Evolutionary conservation across 2,888 invertebrate genomes (phyloP).

Genomic region (Brassicogethes aeneus): DNA sequence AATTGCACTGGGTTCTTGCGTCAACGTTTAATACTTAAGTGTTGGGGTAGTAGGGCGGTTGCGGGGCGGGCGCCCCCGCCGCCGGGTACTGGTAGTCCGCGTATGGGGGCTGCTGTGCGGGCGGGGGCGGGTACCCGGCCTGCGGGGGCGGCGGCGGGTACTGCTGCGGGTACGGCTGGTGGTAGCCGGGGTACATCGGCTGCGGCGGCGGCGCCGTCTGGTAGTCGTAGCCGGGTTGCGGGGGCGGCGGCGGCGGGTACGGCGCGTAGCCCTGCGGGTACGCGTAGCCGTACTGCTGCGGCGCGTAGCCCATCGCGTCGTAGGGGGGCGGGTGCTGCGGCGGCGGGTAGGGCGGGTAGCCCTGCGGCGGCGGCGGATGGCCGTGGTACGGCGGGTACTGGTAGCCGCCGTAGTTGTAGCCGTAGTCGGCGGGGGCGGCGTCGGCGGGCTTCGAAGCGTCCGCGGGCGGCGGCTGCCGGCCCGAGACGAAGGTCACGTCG

Average conservation of each 20-base stretch:
- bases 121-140: constrained; percentile 27
- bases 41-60: constrained; percentile 23
- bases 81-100: constrained; percentile 33
- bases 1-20: neutral
- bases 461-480: constrained; percentile 25
- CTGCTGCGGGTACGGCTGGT: constrained; percentile 30
- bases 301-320: constrained; percentile 33
- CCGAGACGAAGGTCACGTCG: constrained; percentile 30
- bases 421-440: constrained; percentile 10
- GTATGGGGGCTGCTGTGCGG: constrained; percentile 23
- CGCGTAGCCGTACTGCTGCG: constrained; percentile 24
- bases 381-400: constrained; percentile 10
- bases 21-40: no score
- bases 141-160: constrained; percentile 31
- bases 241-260: constrained; percentile 24
- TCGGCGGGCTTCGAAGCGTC: constrained; percentile 15
- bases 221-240: constrained; percentile 17
- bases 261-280: constrained; percentile 32
- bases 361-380: constrained; percentile 9
- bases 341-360: constrained; percentile 19
- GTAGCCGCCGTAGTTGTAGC: constrained; percentile 13
- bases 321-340: constrained; percentile 33
- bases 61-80: constrained; percentile 17
- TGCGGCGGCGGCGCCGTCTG: constrained; percentile 23
- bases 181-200: constrained; percentile 25